Evolutionary conservation across 2,113 vertebrate genomes (phyloP), one percentile per base, ranked within the genome.

Genomic region (Melanerpes formicivorus): DNA sequence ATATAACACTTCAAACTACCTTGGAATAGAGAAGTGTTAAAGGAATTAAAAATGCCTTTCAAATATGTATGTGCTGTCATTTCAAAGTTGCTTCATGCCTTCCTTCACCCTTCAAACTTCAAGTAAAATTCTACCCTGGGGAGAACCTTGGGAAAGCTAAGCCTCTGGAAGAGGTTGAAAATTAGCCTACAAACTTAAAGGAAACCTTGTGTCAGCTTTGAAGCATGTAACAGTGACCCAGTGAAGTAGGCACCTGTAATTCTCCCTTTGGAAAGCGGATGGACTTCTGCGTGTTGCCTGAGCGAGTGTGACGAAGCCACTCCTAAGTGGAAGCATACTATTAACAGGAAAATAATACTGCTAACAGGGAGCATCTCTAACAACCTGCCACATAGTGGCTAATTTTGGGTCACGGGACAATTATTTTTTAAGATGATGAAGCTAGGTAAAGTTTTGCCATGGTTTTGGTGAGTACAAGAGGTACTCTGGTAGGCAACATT

Each of bases 1-100:
- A n/a, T 84, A 93, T 84, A 87, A 77, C 74, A 73, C 74, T 94
- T 90, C 75, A 80, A 84, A 76, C 81, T 71, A 81, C 44, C 22
- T 89, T 44, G 56, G 64, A 81, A 72, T 16, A 48, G 50, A 48
- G 85, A 66, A 40, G 5, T 32, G 30, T 79, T 48, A 77, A 52
- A 89, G 46, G 79, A 92, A 84, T 80, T 84, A 70, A 92, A 90
- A 79, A 90, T 73, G 66, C 52, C 59, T 78, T 88, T 71, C 77
- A 75, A 88, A 90, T 79, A 79, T 16, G 44, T 70, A 93, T 90
- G 79, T 56, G 16, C 21, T 73, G 29, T 73, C 18, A 37, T 60
- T 95, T 93, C 55, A 54, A 84, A 94, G 56, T 52, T 73, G 50
- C 63, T 89, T 87, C 52, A 63, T 52, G 60, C 73, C 19, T 14